Conservation (phyloP, 2,888 invertebrate species). For the Ceraclea dissimilis region DNA sequence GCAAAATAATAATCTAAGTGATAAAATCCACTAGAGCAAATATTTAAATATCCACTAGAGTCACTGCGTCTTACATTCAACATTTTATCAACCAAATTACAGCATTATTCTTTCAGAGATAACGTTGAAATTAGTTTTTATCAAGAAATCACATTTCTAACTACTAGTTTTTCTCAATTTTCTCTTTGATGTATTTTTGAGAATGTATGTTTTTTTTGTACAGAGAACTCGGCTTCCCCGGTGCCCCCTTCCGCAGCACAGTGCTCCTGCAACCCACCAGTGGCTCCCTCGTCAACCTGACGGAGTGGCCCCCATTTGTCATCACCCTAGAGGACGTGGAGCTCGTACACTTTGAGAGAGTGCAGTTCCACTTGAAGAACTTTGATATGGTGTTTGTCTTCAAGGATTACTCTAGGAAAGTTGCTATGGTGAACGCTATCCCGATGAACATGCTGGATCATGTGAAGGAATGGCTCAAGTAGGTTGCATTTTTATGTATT, state of each 20-base stretch:
- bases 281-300: slow-evolving; percentile 93
- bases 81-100: too few species aligned
- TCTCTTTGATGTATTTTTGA: too few species aligned
- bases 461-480: slow-evolving; percentile 99
- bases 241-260: slow-evolving; percentile 94
- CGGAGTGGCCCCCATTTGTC: slow-evolving; percentile 99
- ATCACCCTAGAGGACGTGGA: slow-evolving; percentile 97
- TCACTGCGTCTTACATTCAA: too few species aligned
- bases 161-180: too few species aligned
- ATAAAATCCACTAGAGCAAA: too few species aligned
- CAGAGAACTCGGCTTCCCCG: slow-evolving; percentile 94
- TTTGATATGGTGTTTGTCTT: slow-evolving; percentile 99
- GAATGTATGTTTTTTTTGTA: too few species aligned
- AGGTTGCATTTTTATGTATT: too few species aligned
- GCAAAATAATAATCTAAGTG: too few species aligned
- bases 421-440: slow-evolving; percentile 97
- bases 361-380: slow-evolving; percentile 96
- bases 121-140: too few species aligned
- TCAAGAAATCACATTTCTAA: too few species aligned
- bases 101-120: too few species aligned
- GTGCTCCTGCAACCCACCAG: slow-evolving; percentile 96
- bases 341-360: slow-evolving; percentile 96
- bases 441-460: slow-evolving; percentile 99
- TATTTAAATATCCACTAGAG: too few species aligned
- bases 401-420: slow-evolving; percentile 92